phyloP scores from a whole-genome alignment of 1,140 invertebrate genomes.

The Drosophila truncata region DNA sequence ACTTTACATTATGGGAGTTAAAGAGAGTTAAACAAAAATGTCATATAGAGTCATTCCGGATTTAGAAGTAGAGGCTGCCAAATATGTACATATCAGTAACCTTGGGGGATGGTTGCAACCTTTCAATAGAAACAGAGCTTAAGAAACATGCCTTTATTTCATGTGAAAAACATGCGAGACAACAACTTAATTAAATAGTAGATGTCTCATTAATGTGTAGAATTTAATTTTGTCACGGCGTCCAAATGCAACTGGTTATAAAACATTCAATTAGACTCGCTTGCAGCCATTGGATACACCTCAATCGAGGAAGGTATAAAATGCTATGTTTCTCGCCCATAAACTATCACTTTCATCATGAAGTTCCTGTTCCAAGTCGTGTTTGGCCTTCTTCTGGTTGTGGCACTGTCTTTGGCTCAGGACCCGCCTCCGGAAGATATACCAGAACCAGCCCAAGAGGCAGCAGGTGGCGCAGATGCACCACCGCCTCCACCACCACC shows the following conservation, averaged over 20 bases:
- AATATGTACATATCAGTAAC: not conserved
- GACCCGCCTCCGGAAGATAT: not conserved
- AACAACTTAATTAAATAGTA: not conserved
- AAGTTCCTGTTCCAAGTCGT: not conserved
- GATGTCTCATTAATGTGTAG: slow-evolving; percentile 53
- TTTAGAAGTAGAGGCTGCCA: not conserved
- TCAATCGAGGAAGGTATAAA: slow-evolving; percentile 1
- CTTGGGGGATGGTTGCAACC: not conserved
- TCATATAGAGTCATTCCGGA: too few relatives aligned
- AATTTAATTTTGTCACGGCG: slow-evolving; percentile 66
- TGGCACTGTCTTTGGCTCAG: not conserved
- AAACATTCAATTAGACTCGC: slow-evolving; percentile 6
- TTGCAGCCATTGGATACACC: slow-evolving; percentile 4
- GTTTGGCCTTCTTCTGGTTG: not conserved
- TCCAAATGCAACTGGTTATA: slow-evolving; percentile 6
- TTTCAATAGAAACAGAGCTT: not conserved
- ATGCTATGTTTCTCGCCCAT: too few relatives aligned
- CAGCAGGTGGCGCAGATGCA: too few relatives aligned
- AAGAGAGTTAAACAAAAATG: too few relatives aligned
- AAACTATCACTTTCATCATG: not conserved
- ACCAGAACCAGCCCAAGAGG: not conserved
- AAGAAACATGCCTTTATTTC: not conserved
- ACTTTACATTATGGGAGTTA: too few relatives aligned
- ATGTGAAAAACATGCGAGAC: not conserved
- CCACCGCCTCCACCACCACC: not conserved